phyloP scores from a whole-genome alignment of 2,797 vertebrate species.

The Cynopterus sphinx region DNA sequence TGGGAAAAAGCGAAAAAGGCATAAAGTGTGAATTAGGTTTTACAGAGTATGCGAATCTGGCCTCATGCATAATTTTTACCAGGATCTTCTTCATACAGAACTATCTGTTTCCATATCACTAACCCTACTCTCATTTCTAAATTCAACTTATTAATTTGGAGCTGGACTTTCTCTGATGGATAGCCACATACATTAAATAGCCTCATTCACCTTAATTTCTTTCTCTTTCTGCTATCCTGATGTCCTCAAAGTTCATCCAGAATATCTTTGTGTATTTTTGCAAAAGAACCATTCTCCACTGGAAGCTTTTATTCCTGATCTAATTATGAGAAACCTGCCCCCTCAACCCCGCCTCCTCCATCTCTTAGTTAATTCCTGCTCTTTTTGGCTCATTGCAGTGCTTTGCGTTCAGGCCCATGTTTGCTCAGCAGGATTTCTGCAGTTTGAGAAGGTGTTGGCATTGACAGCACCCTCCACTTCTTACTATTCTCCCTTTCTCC shows the following conservation, averaged over 20 bases:
- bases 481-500: not conserved
- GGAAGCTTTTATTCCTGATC: not conserved
- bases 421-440: not conserved
- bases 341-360: not conserved
- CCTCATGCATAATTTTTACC: not conserved
- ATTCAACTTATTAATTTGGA: not conserved
- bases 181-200: not conserved
- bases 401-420: no score
- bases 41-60: not conserved
- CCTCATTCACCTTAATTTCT: not conserved
- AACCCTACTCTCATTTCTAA: not conserved
- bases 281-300: not conserved
- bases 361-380: not conserved
- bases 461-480: not conserved
- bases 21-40: not conserved
- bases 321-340: not conserved
- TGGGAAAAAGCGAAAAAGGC: not conserved
- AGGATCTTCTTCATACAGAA: not conserved
- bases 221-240: not conserved
- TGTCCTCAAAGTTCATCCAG: not conserved
- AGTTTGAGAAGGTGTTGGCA: not conserved
- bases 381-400: not conserved
- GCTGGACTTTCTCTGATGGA: not conserved
- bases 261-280: slow-evolving; percentile 17
- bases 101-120: not conserved